phyloP scores from a whole-genome alignment of 2,113 vertebrate genomes.

The Plectropomus leopardus region DNA sequence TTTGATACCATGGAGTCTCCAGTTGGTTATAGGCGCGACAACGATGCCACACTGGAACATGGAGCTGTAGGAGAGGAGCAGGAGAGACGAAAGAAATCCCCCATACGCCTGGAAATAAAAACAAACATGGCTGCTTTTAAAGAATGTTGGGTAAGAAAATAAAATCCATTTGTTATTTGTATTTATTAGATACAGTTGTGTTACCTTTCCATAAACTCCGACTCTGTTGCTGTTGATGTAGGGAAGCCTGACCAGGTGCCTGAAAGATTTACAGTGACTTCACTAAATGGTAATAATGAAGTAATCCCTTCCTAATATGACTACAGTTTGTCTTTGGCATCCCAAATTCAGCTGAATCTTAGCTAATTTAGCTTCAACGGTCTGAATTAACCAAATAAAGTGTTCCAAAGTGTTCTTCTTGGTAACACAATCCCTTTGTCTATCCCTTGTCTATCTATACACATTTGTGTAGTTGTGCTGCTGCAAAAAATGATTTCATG shows the following conservation, averaged over 20 bases:
- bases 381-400: not conserved
- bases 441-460: no score
- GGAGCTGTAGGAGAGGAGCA: conserved; percentile 78
- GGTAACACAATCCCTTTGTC: no score
- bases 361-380: not conserved
- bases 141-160: no score
- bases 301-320: not conserved
- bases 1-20: conserved; percentile 80
- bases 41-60: conserved; percentile 79
- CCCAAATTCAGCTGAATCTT: not conserved
- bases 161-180: not conserved
- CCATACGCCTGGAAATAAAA: conserved; percentile 82
- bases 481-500: not conserved
- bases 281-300: not conserved
- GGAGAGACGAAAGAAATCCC: conserved; percentile 78
- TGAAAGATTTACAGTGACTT: conserved; percentile 35
- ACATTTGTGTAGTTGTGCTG: no score
- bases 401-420: not conserved
- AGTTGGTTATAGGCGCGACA: conserved; percentile 82
- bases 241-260: conserved; percentile 73
- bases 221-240: conserved; percentile 77
- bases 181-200: not conserved
- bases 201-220: conserved; percentile 84
- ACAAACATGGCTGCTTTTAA: not conserved
- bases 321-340: not conserved